Percentiles rank a stretch among this genome's conserved stretches.
Conservation (phyloP, 2,888 invertebrate species). For the Allacma fusca region DNA sequence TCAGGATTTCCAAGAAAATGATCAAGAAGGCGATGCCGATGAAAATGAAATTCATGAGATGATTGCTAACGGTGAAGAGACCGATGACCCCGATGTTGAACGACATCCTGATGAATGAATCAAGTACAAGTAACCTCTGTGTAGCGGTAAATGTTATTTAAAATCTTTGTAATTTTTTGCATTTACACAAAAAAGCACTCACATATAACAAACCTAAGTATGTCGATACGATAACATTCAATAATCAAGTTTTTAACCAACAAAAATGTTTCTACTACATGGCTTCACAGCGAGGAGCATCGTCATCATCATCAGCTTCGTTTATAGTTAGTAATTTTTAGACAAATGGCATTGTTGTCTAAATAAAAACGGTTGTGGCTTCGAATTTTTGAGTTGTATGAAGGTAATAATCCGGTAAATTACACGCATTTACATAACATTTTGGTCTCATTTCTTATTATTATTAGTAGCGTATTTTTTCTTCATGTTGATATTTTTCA, state of each 20-base stretch:
- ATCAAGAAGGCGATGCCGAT: slow-evolving; percentile 29
- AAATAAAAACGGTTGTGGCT: slow-evolving; percentile 36
- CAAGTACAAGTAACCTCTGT: slow-evolving; percentile 32
- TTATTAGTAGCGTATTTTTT: slow-evolving; percentile 21
- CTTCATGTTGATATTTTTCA: slow-evolving; percentile 6
- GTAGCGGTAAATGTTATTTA: slow-evolving; percentile 17
- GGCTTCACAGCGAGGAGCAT: slow-evolving; percentile 11
- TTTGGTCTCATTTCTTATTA: slow-evolving; percentile 37
- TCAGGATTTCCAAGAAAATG: slow-evolving; percentile 34
- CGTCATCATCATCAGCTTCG: not conserved
- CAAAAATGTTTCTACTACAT: slow-evolving; percentile 1
- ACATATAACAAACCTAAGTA: not conserved
- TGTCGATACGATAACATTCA: not conserved
- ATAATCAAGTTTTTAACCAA: slow-evolving; percentile 19
- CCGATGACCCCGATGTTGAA: slow-evolving; percentile 19
- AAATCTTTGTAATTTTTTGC: slow-evolving; percentile 22
- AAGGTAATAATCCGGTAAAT: slow-evolving; percentile 10
- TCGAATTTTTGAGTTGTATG: slow-evolving; percentile 26
- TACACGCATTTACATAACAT: slow-evolving; percentile 36
- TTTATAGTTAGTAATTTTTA: not conserved
- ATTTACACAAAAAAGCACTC: slow-evolving; percentile 12
- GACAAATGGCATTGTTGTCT: slow-evolving; percentile 16
- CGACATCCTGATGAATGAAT: slow-evolving; percentile 22
- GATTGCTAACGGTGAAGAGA: slow-evolving; percentile 32
- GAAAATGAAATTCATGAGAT: slow-evolving; percentile 36